phyloP scores from a whole-genome alignment of 2,113 vertebrate genomes.

The Scomber scombrus region DNA sequence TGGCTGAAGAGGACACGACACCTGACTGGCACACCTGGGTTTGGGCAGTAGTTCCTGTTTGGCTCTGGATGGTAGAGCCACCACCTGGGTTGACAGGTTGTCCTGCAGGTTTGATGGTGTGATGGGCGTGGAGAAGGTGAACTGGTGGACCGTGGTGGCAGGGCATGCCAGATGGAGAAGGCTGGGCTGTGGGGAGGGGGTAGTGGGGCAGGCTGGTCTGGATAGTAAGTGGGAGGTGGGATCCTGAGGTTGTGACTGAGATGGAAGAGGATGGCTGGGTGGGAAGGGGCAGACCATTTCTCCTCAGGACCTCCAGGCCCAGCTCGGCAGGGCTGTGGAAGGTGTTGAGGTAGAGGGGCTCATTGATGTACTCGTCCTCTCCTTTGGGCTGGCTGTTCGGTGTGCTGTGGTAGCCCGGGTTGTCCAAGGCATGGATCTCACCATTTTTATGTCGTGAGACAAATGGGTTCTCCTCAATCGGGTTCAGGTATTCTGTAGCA shows the following conservation, averaged over 20 bases:
- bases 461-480: constrained; percentile 97
- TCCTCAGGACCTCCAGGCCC: constrained; percentile 89
- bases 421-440: constrained; percentile 94
- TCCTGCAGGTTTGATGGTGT: constrained; percentile 65
- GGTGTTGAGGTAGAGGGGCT: constrained; percentile 96
- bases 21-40: constrained; percentile 68
- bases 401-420: constrained; percentile 93
- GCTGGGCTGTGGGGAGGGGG: constrained; percentile 72
- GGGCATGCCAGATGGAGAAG: constrained; percentile 71
- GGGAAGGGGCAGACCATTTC: constrained; percentile 85
- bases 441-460: constrained; percentile 93
- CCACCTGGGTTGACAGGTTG: constrained; percentile 65
- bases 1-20: constrained; percentile 60
- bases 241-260: constrained; percentile 62
- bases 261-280: constrained; percentile 64
- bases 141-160: constrained; percentile 75
- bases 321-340: constrained; percentile 88
- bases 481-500: constrained; percentile 91
- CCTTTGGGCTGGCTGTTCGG: constrained; percentile 88
- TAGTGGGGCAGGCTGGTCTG: constrained; percentile 82
- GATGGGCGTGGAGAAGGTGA: constrained; percentile 73
- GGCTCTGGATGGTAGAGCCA: constrained; percentile 53
- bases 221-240: constrained; percentile 77
- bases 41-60: constrained; percentile 66
- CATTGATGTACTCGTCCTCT: constrained; percentile 94